phyloP scores from a whole-genome alignment of 2,113 vertebrate genomes.

The Aphelocoma coerulescens region DNA sequence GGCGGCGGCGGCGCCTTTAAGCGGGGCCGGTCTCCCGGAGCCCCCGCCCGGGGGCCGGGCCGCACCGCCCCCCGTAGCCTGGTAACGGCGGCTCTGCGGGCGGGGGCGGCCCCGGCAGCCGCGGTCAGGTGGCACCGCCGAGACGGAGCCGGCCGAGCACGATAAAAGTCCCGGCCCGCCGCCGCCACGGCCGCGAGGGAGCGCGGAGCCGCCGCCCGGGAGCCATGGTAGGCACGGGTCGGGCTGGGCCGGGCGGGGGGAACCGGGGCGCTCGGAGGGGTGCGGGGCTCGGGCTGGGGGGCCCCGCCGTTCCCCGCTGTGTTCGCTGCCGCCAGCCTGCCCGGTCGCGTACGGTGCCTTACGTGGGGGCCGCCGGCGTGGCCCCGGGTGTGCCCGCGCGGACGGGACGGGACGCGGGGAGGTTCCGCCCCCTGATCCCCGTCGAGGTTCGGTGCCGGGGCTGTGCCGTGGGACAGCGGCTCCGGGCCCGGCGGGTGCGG shows the following conservation, averaged over 20 bases:
- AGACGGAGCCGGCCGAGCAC: conserved; percentile 26
- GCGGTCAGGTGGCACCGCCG: conserved; percentile 36
- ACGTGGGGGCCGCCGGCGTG: too few species aligned
- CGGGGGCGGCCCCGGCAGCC: conserved; percentile 9
- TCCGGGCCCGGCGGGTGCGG: neutral
- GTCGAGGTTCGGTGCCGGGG: neutral
- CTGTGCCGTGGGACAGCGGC: neutral
- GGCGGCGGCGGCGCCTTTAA: neutral
- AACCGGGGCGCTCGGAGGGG: neutral
- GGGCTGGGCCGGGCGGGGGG: neutral
- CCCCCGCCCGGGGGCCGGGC: conserved; percentile 22
- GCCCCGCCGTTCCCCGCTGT: neutral
- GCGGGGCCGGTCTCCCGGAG: neutral
- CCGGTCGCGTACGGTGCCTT: neutral
- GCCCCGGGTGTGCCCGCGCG: neutral
- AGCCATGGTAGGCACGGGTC: neutral
- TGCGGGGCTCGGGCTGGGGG: neutral
- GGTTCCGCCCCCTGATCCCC: neutral
- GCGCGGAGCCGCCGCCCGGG: neutral
- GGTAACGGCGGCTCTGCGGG: conserved; percentile 23
- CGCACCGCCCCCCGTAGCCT: conserved; percentile 37
- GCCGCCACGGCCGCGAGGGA: neutral
- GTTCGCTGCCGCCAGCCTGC: neutral
- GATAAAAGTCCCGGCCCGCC: conserved; percentile 11
- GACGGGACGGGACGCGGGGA: neutral